Evolutionary conservation across 2,113 vertebrate genomes (phyloP).

Genomic region (Lepisosteus osseus): DNA sequence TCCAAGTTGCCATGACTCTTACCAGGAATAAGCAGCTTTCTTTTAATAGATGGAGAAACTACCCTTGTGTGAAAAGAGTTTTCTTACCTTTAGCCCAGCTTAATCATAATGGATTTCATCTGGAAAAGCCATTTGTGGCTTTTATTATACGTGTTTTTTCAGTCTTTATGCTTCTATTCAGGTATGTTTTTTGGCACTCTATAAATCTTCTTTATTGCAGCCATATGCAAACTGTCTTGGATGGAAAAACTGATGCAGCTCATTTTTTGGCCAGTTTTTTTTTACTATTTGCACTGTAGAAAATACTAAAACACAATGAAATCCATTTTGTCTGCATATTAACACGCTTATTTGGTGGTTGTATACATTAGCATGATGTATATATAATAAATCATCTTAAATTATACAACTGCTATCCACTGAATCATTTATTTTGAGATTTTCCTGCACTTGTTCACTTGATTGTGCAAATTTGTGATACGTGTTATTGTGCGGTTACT

Average conservation of each 20-base stretch:
- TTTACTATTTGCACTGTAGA: conserved; percentile 16
- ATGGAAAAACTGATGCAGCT: conserved; percentile 21
- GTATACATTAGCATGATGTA: no score
- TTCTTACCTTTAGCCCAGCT: background rate
- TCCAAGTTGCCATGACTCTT: no score
- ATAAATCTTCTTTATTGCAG: conserved; percentile 16
- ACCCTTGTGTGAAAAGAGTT: background rate
- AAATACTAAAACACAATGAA: background rate
- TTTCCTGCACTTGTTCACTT: no score
- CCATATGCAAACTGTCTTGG: conserved; percentile 22
- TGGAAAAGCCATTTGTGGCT: conserved; percentile 1
- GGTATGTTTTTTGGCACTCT: conserved; percentile 15
- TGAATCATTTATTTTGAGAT: no score
- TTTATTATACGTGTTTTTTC: conserved; percentile 14
- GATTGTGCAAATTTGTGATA: no score
- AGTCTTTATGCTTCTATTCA: conserved; percentile 16
- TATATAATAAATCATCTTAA: no score
- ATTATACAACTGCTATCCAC: no score
- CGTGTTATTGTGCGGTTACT: no score
- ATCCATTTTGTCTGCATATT: no score
- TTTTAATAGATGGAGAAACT: background rate
- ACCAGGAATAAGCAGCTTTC: no score
- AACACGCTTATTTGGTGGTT: no score
- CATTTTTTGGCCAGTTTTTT: conserved; percentile 8
- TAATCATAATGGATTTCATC: background rate